Conservation (phyloP, 2,888 invertebrate species). For the Melanchra persicariae region DNA sequence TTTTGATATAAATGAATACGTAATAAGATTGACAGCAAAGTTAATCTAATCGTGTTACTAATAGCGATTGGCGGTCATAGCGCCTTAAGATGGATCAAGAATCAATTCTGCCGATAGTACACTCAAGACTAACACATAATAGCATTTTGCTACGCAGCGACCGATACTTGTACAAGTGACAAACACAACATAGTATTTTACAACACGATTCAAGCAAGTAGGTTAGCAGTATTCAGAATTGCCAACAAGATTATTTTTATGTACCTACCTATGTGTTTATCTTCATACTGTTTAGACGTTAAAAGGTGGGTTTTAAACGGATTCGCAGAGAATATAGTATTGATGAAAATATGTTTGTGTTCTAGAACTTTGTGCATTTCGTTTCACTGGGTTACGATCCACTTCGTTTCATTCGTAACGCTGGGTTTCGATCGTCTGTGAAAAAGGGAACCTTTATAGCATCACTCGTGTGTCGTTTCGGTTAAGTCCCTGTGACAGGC, state of each 20-base stretch:
- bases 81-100: not conserved
- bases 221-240: conserved; percentile 32
- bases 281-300: not conserved
- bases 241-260: conserved; percentile 33
- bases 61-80: too few species aligned
- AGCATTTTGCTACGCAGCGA: not conserved
- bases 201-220: conserved; percentile 18
- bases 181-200: conserved; percentile 43
- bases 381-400: too few species aligned
- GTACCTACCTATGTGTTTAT: conserved; percentile 7
- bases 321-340: not conserved
- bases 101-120: not conserved
- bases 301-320: not conserved
- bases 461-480: too few species aligned
- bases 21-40: too few species aligned
- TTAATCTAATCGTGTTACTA: too few species aligned
- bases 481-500: too few species aligned
- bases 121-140: not conserved
- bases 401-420: too few species aligned
- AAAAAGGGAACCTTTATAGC: too few species aligned
- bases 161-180: conserved; percentile 7
- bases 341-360: not conserved
- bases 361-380: too few species aligned
- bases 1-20: too few species aligned
- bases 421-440: too few species aligned